These are phyloP conservation scores for Hoplostethus mediterraneus DNA, from an alignment of 2,797 vertebrate genomes.

Conservation along the genomic window DNA sequence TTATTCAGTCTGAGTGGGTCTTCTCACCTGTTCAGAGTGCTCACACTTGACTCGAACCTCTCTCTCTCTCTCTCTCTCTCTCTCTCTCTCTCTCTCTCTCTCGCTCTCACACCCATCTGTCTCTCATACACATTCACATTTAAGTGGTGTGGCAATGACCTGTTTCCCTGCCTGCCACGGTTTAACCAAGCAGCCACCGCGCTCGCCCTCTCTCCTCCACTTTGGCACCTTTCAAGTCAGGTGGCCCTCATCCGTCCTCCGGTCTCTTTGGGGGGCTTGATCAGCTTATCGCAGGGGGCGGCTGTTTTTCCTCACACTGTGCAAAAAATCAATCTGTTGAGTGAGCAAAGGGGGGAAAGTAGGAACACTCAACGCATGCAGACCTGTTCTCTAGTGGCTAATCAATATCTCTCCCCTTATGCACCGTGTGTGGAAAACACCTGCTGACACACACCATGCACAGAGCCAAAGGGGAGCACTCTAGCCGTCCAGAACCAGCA, in stretches of 20 bases:
- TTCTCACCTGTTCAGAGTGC: neutral
- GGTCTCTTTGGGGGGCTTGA: slow-evolving; percentile 11
- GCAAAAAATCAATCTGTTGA: slow-evolving; percentile 61
- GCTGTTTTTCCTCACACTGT: slow-evolving; percentile 14
- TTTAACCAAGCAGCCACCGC: slow-evolving; percentile 7
- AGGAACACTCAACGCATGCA: slow-evolving; percentile 38
- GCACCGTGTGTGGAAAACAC: slow-evolving; percentile 51
- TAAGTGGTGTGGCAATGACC: neutral
- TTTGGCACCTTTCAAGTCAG: slow-evolving; percentile 1
- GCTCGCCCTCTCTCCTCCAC: neutral
- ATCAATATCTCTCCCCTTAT: slow-evolving; percentile 37
- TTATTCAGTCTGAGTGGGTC: neutral
- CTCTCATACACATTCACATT: slow-evolving; percentile 2
- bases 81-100: neutral
- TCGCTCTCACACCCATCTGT: neutral
- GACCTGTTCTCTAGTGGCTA: slow-evolving; percentile 47
- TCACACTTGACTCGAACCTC: slow-evolving; percentile 4
- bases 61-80: neutral
- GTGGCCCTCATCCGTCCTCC: slow-evolving; percentile 1
- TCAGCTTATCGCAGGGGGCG: slow-evolving; percentile 25
- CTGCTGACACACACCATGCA: slow-evolving; percentile 38
- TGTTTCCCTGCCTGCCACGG: slow-evolving; percentile 19
- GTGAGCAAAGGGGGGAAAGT: slow-evolving; percentile 34
- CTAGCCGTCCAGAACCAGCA: slow-evolving; percentile 28
- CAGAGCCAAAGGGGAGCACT: slow-evolving; percentile 40